Percentiles rank a stretch among this genome's conserved stretches.
These are phyloP conservation scores for Meliscaeva auricollis DNA, from an alignment of 2,888 invertebrate genomes.

Conservation along the genomic window DNA sequence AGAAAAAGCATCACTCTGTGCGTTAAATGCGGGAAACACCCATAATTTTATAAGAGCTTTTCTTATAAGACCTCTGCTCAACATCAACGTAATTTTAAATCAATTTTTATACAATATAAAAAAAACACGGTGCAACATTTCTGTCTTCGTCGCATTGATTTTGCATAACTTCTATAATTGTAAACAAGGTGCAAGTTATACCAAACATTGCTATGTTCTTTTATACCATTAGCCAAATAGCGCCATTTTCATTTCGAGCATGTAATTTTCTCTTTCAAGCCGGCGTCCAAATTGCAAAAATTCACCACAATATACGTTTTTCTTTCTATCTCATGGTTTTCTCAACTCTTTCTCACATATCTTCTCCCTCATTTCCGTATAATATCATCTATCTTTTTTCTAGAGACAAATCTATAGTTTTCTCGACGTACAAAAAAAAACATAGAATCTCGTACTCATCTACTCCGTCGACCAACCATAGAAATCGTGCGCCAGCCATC, in stretches of 20 bases:
- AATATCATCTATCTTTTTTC: neutral
- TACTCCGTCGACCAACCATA: conserved; percentile 37
- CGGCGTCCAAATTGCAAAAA: conserved; percentile 62
- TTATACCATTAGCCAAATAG: conserved; percentile 48
- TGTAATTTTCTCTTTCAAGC: conserved; percentile 49
- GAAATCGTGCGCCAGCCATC: conserved; percentile 36
- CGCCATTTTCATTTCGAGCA: conserved; percentile 48
- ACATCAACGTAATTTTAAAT: too few relatives aligned
- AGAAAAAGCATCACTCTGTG: too few relatives aligned
- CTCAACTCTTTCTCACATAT: neutral
- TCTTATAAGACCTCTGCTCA: too few relatives aligned
- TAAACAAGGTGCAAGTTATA: neutral
- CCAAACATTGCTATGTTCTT: conserved; percentile 51
- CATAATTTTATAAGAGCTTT: too few relatives aligned
- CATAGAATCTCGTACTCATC: conserved; percentile 62
- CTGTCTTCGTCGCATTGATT: too few relatives aligned
- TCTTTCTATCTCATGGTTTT: neutral
- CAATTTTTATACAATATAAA: too few relatives aligned
- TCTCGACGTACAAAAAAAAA: conserved; percentile 17
- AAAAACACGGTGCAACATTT: too few relatives aligned
- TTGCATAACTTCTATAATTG: too few relatives aligned
- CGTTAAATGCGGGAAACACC: too few relatives aligned
- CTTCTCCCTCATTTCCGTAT: neutral
- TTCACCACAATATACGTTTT: neutral
- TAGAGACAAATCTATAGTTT: conserved; percentile 34